Conservation (phyloP, 2,113 vertebrate species). For the Lutjanus erythropterus region DNA sequence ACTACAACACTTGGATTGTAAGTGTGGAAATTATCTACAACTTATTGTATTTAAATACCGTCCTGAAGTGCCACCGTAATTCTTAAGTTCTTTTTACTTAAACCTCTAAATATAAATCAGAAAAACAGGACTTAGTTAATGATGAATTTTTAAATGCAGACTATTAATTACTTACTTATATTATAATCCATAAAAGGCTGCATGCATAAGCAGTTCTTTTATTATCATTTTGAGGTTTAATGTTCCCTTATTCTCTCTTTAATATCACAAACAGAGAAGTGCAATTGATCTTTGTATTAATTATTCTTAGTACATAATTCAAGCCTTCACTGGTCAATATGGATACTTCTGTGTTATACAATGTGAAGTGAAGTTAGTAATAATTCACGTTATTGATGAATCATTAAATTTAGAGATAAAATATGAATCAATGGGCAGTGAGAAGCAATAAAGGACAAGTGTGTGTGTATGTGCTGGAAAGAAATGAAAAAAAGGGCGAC, state of each 20-base stretch:
- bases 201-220: background rate
- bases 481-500: background rate
- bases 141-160: background rate
- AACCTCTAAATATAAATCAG: background rate
- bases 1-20: background rate
- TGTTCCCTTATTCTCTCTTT: background rate
- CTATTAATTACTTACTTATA: background rate
- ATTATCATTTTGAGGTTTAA: background rate
- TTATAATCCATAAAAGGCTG: background rate
- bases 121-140: background rate
- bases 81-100: background rate
- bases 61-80: background rate
- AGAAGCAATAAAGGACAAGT: constrained; percentile 1
- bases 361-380: background rate
- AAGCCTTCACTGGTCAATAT: background rate
- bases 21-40: background rate
- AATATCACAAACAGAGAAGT: background rate
- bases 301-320: background rate
- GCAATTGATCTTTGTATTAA: background rate
- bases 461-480: background rate
- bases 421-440: background rate
- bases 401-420: background rate
- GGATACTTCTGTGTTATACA: background rate
- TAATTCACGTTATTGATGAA: background rate
- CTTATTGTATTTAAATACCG: background rate